Percentiles rank a stretch among this genome's conserved stretches.
These are phyloP conservation scores for Diadromus collaris DNA, from an alignment of 2,888 invertebrate genomes.

Conservation along the genomic window DNA sequence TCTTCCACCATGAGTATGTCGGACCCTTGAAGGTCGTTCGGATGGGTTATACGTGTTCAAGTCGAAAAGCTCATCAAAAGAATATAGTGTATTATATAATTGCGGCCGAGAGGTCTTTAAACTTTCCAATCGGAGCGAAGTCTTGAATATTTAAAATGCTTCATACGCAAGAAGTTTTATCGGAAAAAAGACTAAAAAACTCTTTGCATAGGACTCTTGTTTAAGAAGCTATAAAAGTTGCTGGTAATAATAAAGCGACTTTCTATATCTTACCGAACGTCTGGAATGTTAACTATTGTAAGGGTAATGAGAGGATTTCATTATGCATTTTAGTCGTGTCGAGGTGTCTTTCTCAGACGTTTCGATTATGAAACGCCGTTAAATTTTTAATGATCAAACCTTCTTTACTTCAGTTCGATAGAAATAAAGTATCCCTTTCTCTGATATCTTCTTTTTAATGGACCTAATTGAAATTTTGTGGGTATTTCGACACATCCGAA, in stretches of 20 bases:
- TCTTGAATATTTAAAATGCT: conserved; percentile 1
- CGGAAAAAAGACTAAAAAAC: not conserved
- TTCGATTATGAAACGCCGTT: not conserved
- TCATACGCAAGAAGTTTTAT: not conserved
- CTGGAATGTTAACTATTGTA: not conserved
- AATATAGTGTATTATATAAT: not conserved
- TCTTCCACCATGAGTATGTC: not conserved
- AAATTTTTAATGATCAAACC: too few relatives aligned
- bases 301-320: not conserved
- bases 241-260: not conserved
- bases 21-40: not conserved
- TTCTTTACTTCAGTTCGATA: not conserved
- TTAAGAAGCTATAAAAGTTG: not conserved
- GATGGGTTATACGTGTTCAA: not conserved
- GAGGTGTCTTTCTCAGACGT: not conserved
- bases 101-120: not conserved
- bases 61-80: not conserved
- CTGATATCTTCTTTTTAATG: not conserved
- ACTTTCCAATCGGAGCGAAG: not conserved
- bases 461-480: too few relatives aligned
- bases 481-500: too few relatives aligned
- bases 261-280: not conserved
- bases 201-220: not conserved
- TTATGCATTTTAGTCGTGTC: not conserved
- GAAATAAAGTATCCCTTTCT: not conserved